Evolutionary conservation across 2,797 vertebrate genomes (phyloP).

Genomic region (Carcharodon carcharias): DNA sequence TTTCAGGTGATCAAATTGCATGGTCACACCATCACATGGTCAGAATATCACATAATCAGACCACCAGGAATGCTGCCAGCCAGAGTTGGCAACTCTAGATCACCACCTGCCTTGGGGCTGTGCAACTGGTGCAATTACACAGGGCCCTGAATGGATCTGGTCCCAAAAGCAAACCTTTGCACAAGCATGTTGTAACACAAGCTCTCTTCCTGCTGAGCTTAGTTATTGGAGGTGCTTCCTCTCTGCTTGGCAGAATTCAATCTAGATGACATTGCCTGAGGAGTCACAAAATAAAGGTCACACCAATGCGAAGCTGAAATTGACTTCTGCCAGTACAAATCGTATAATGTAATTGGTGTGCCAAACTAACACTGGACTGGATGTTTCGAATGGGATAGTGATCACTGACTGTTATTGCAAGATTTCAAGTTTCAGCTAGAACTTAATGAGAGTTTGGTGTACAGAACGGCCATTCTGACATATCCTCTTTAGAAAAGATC

Average conservation of each 20-base stretch:
- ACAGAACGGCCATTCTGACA: neutral
- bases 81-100: neutral
- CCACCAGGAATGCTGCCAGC: neutral
- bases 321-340: slow-evolving; percentile 11
- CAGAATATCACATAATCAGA: neutral
- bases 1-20: neutral
- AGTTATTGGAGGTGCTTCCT: neutral
- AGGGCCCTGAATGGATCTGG: neutral
- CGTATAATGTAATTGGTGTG: neutral
- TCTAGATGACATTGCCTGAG: slow-evolving; percentile 2
- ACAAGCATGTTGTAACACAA: neutral
- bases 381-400: neutral
- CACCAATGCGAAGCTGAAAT: neutral
- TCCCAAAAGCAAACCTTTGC: neutral
- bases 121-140: neutral
- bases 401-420: neutral
- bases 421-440: neutral
- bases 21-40: neutral
- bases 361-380: neutral
- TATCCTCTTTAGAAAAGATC: neutral
- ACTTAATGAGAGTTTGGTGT: neutral
- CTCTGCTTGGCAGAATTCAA: neutral
- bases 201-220: neutral
- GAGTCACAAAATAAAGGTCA: neutral
- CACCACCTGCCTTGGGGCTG: neutral